Percentiles rank a stretch among this genome's conserved stretches.
Conservation (phyloP, 2,888 invertebrate species). For the Lepidocyrtinus sp. region DNA sequence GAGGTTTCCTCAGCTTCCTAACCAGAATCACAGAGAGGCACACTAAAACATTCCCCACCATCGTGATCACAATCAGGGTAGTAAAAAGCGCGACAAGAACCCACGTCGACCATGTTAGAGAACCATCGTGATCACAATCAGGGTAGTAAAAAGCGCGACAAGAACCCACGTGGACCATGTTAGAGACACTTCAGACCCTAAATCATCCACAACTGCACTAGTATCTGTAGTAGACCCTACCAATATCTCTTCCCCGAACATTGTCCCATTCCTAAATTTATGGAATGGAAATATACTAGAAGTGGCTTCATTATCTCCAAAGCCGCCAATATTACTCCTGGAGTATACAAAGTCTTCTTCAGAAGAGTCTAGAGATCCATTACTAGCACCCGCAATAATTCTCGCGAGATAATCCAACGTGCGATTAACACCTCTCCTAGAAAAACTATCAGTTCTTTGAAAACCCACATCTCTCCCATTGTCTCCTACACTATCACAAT, state of each 20-base stretch:
- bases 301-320: neutral
- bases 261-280: neutral
- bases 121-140: constrained; percentile 79
- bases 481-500: constrained; percentile 16
- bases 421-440: neutral
- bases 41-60: constrained; percentile 92
- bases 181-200: constrained; percentile 79
- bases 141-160: constrained; percentile 68
- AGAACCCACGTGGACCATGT: constrained; percentile 74
- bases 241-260: constrained; percentile 1
- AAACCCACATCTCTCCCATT: neutral
- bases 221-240: neutral
- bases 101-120: constrained; percentile 45
- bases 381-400: neutral
- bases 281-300: neutral
- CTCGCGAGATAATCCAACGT: neutral
- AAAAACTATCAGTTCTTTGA: too few relatives aligned
- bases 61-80: constrained; percentile 80
- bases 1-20: constrained; percentile 88
- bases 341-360: constrained; percentile 2
- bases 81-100: constrained; percentile 75
- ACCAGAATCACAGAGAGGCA: constrained; percentile 97
- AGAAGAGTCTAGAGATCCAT: constrained; percentile 21
- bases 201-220: too few relatives aligned
- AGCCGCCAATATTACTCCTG: neutral